Conservation (phyloP, 2,797 vertebrate genomes). For the Danio kyathit region DNA sequence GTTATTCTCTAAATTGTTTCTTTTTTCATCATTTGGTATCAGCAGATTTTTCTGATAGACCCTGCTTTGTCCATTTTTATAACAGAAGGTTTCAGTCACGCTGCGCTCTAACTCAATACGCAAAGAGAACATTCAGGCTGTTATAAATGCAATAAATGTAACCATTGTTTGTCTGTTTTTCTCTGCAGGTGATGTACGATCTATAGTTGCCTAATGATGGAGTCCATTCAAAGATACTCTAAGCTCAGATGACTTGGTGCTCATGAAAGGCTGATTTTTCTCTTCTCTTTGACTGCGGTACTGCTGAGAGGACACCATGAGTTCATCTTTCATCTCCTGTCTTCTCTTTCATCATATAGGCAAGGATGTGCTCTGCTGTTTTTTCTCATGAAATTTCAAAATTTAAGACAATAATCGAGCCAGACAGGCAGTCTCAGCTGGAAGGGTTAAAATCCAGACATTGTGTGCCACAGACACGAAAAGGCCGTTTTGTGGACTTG, state of each 20-base stretch:
- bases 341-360: slow-evolving; percentile 24
- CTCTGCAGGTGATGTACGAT: slow-evolving; percentile 57
- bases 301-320: slow-evolving; percentile 6
- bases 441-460: neutral
- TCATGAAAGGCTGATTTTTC: slow-evolving; percentile 11
- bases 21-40: neutral
- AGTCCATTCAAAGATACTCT: slow-evolving; percentile 2
- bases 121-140: neutral
- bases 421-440: slow-evolving; percentile 12
- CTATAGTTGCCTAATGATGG: slow-evolving; percentile 32
- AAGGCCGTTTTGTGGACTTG: neutral
- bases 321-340: slow-evolving; percentile 31
- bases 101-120: neutral
- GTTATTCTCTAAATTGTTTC: neutral
- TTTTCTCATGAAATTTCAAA: neutral
- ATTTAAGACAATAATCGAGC: slow-evolving; percentile 10
- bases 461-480: slow-evolving; percentile 15
- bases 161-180: slow-evolving; percentile 28
- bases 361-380: slow-evolving; percentile 1
- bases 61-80: neutral
- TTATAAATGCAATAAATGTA: slow-evolving; percentile 4
- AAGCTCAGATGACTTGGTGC: slow-evolving; percentile 2
- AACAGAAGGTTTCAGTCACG: neutral
- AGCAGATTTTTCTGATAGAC: neutral
- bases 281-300: slow-evolving; percentile 3